These are phyloP conservation scores for Lycaon pictus DNA, from an alignment of 2,113 vertebrate species.

Conservation along the genomic window DNA sequence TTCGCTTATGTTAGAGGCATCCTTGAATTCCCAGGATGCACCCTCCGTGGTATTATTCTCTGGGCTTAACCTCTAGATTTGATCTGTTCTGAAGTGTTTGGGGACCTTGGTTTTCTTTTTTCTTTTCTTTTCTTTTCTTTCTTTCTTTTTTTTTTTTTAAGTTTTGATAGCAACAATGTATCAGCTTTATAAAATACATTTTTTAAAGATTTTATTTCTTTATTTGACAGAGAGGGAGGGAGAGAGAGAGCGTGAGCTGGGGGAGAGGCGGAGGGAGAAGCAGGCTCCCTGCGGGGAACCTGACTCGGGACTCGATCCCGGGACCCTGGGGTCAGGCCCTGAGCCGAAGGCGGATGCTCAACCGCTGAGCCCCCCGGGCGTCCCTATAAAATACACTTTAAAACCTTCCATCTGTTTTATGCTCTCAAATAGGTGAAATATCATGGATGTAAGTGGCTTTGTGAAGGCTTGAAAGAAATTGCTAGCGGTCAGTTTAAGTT, in stretches of 20 bases:
- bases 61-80: not conserved
- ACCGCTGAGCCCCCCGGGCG: no score
- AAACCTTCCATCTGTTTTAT: not conserved
- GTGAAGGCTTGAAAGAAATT: slow-evolving; percentile 17
- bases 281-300: no score
- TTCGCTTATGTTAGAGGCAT: not conserved
- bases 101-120: not conserved
- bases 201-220: no score
- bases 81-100: not conserved
- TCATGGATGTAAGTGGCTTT: not conserved
- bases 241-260: no score
- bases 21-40: not conserved
- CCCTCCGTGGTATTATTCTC: not conserved
- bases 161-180: not conserved
- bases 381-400: slow-evolving; percentile 15
- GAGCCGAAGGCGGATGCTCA: no score
- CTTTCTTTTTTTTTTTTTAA: not conserved
- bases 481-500: not conserved
- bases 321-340: no score
- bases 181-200: slow-evolving; percentile 37
- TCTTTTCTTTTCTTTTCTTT: not conserved
- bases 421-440: not conserved
- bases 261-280: no score
- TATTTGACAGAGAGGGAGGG: no score
- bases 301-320: no score